A percentile compares a stretch with the other conserved stretches of the same genome.
Evolutionary conservation across 2,888 invertebrate genomes (phyloP).

Genomic region (Euplexia lucipara): DNA sequence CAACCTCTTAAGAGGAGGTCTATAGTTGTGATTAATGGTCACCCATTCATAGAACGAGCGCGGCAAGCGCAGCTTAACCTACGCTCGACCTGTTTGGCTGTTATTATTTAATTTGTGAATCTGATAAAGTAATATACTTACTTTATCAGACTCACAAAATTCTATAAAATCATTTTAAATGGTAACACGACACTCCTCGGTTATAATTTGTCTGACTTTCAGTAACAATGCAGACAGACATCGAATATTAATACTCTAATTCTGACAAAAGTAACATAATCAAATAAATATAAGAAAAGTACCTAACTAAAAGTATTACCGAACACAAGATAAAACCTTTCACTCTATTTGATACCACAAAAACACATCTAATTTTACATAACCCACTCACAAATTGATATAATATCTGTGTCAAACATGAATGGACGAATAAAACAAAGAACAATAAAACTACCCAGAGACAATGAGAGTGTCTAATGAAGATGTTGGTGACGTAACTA

Average conservation of each 20-base stretch:
- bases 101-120: too few species aligned
- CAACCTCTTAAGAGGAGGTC: too few species aligned
- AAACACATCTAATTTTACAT: slow-evolving; percentile 39
- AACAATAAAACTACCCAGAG: slow-evolving; percentile 47
- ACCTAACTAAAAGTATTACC: slow-evolving; percentile 2
- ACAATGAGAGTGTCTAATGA: slow-evolving; percentile 54
- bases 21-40: too few species aligned
- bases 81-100: too few species aligned
- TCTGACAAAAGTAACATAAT: neutral
- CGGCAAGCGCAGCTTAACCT: too few species aligned
- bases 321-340: slow-evolving; percentile 8
- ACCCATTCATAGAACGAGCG: too few species aligned
- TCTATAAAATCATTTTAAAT: too few species aligned
- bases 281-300: neutral
- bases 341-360: slow-evolving; percentile 10
- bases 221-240: too few species aligned
- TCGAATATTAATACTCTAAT: neutral
- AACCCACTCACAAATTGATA: slow-evolving; percentile 37
- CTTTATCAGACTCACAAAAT: too few species aligned
- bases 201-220: too few species aligned
- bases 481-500: slow-evolving; percentile 40
- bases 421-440: slow-evolving; percentile 53
- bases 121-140: too few species aligned
- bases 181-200: too few species aligned
- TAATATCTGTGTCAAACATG: slow-evolving; percentile 46